A percentile compares a stretch with the other conserved stretches of the same genome.
phyloP scores from a whole-genome alignment of 2,113 vertebrate genomes.

The Trematomus loennbergii region DNA sequence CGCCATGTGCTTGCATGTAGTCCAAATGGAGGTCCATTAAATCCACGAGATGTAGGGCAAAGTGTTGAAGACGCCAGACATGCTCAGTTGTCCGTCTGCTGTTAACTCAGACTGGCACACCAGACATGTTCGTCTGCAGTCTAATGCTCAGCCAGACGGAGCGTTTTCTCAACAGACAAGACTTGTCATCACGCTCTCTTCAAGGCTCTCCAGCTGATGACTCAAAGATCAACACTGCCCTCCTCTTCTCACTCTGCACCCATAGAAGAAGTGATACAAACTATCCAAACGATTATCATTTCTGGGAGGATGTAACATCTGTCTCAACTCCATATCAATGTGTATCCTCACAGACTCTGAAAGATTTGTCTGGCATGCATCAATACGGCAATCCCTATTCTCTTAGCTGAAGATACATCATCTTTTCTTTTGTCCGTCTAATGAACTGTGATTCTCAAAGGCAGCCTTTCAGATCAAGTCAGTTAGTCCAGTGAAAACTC shows the following conservation, averaged over 20 bases:
- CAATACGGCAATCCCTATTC: too few species aligned
- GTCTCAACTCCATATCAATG: not conserved
- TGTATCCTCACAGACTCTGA: not conserved
- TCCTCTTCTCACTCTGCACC: not conserved
- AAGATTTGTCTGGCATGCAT: not conserved
- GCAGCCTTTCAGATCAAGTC: too few species aligned
- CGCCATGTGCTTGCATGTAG: not conserved
- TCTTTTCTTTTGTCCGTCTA: too few species aligned
- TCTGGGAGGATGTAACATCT: not conserved
- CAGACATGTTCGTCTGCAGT: slow-evolving; percentile 45
- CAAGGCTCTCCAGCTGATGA: not conserved
- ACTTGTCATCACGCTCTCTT: slow-evolving; percentile 12
- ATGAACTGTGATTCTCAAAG: not conserved
- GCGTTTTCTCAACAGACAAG: slow-evolving; percentile 25
- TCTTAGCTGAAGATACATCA: too few species aligned
- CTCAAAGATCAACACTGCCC: slow-evolving; percentile 5
- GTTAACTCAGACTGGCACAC: slow-evolving; percentile 52
- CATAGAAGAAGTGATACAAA: not conserved
- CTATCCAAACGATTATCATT: not conserved
- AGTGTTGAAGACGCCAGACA: slow-evolving; percentile 42
- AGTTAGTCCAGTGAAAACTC: too few species aligned
- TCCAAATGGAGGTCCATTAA: slow-evolving; percentile 35
- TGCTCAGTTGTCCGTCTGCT: slow-evolving; percentile 38
- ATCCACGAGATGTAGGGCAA: slow-evolving; percentile 61
- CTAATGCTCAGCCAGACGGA: slow-evolving; percentile 44